Evolutionary conservation across 2,797 vertebrate species (phyloP).

Genomic region (Kryptolebias ocellatus): DNA sequence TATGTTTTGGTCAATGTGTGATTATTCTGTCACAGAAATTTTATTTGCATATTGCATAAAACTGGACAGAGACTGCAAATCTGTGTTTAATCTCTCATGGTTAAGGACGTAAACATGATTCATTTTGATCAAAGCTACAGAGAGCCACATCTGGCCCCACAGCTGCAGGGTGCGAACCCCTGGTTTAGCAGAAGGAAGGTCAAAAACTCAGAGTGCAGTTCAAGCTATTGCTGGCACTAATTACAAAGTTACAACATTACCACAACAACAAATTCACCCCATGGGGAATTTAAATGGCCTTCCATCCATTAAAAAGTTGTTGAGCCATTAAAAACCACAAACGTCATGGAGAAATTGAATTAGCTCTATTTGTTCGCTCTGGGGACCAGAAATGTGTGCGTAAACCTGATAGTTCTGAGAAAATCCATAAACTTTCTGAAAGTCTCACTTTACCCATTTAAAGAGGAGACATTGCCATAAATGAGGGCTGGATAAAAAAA

Average conservation of each 20-base stretch:
- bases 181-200: too few species aligned
- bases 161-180: too few species aligned
- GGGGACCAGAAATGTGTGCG: neutral
- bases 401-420: neutral
- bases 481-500: neutral
- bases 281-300: neutral
- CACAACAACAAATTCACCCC: neutral
- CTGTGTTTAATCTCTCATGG: too few species aligned
- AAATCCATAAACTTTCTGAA: slow-evolving; percentile 5
- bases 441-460: slow-evolving; percentile 16
- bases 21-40: too few species aligned
- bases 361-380: neutral
- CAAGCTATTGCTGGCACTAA: neutral
- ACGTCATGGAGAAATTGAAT: neutral
- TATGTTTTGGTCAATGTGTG: too few species aligned
- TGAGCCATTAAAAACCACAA: neutral
- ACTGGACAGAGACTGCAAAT: too few species aligned
- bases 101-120: too few species aligned
- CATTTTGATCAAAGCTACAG: too few species aligned
- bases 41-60: too few species aligned
- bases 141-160: too few species aligned
- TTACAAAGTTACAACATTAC: neutral
- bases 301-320: neutral
- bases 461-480: neutral
- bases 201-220: neutral